These are phyloP conservation scores for Tenebrosternarchus preto DNA, from an alignment of 2,113 vertebrate genomes.

Conservation along the genomic window DNA sequence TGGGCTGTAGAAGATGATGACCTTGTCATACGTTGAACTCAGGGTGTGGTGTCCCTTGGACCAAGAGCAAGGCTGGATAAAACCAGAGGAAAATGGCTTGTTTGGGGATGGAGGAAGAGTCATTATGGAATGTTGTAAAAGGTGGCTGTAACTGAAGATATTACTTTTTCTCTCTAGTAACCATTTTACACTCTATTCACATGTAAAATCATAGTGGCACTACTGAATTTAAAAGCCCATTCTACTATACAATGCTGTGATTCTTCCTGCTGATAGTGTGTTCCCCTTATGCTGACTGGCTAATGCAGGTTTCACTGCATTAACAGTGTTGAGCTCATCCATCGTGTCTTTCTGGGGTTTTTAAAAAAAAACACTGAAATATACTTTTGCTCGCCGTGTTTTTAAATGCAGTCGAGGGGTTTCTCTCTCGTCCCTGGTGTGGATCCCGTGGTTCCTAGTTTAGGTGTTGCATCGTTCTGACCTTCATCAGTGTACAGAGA, in stretches of 20 bases:
- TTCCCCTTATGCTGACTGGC: neutral
- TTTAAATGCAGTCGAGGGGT: neutral
- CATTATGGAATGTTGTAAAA: constrained; percentile 19
- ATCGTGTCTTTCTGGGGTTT: neutral
- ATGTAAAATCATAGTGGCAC: neutral
- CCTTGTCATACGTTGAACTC: constrained; percentile 57
- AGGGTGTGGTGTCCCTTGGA: constrained; percentile 37
- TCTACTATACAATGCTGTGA: constrained; percentile 4
- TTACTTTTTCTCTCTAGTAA: neutral
- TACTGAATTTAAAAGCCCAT: neutral
- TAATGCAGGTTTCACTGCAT: neutral
- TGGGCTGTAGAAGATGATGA: constrained; percentile 53
- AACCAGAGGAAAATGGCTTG: neutral
- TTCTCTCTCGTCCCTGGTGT: neutral
- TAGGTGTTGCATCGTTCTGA: constrained; percentile 53
- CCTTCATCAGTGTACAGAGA: constrained; percentile 70
- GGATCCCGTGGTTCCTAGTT: constrained; percentile 12
- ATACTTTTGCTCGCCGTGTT: neutral
- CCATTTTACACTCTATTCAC: constrained; percentile 12
- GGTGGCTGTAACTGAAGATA: constrained; percentile 8
- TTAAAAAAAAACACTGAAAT: neutral
- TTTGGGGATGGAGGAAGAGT: neutral
- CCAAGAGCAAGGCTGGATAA: constrained; percentile 34
- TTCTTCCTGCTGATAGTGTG: neutral
- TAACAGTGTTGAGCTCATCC: neutral